Percentiles rank a stretch among this genome's conserved stretches.
Conservation (phyloP, 2,113 vertebrate species). For the Chauna torquata region DNA sequence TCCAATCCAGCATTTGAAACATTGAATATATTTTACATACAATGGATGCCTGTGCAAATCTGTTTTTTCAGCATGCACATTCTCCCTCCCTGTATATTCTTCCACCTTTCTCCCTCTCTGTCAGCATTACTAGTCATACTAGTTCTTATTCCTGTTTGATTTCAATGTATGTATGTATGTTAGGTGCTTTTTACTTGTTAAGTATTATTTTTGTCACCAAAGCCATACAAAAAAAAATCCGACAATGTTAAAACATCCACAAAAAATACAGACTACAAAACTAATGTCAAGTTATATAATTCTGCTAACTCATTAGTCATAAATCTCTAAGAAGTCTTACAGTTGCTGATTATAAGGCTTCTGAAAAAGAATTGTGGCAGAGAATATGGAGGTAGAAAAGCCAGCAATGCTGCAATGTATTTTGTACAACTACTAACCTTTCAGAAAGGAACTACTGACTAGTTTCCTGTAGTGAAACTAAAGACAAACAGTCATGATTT, state of each 20-base stretch:
- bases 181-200: background rate
- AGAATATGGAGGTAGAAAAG: background rate
- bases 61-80: background rate
- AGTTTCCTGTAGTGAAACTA: background rate
- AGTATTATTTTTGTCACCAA: background rate
- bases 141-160: background rate
- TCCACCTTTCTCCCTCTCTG: background rate
- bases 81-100: background rate
- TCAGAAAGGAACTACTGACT: background rate
- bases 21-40: background rate
- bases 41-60: background rate
- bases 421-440: background rate
- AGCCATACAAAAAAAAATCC: background rate
- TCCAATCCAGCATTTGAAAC: background rate
- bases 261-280: background rate
- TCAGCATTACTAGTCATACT: background rate
- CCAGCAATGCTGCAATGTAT: background rate
- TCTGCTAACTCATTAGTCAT: background rate
- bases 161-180: background rate
- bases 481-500: background rate
- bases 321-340: background rate
- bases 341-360: background rate
- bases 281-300: background rate
- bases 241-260: background rate
- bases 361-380: background rate